These are phyloP conservation scores for Cephus cinctus DNA, from an alignment of 1,140 invertebrate genomes.

Conservation along the genomic window DNA sequence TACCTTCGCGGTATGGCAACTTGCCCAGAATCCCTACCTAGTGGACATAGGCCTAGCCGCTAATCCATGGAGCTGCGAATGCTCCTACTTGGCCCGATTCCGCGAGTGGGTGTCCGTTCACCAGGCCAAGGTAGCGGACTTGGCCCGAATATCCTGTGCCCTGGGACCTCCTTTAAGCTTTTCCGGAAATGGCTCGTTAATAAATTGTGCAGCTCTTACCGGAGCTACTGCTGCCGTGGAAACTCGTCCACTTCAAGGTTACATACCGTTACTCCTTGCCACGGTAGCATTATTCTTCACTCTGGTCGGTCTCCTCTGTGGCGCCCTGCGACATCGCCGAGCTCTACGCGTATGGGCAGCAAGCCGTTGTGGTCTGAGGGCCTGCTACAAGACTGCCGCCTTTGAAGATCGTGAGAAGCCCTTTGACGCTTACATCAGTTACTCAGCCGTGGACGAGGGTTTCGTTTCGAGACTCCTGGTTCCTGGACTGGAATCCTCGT, in stretches of 20 bases:
- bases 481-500: conserved; percentile 75
- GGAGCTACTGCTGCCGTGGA: conserved; percentile 57
- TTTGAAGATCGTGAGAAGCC: conserved; percentile 80
- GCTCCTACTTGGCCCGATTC: conserved; percentile 75
- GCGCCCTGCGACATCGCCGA: conserved; percentile 77
- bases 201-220: conserved; percentile 55
- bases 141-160: conserved; percentile 64
- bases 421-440: conserved; percentile 89
- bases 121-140: conserved; percentile 71
- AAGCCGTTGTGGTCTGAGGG: conserved; percentile 78
- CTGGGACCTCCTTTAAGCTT: conserved; percentile 55
- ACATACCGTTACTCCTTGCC: conserved; percentile 73
- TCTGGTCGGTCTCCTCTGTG: conserved; percentile 70
- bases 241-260: conserved; percentile 75
- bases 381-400: conserved; percentile 78
- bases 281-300: conserved; percentile 73
- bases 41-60: conserved; percentile 76
- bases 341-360: conserved; percentile 85
- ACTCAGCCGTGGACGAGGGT: conserved; percentile 86
- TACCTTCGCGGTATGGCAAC: conserved; percentile 74
- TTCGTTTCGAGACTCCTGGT: conserved; percentile 85
- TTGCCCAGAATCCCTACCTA: conserved; percentile 74
- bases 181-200: conserved; percentile 66
- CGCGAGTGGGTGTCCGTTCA: conserved; percentile 75
- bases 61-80: conserved; percentile 90